A percentile compares a stretch with the other conserved stretches of the same genome.
These are phyloP conservation scores for Peromyscus californicus DNA, from an alignment of 2,113 vertebrate species.

Conservation along the genomic window DNA sequence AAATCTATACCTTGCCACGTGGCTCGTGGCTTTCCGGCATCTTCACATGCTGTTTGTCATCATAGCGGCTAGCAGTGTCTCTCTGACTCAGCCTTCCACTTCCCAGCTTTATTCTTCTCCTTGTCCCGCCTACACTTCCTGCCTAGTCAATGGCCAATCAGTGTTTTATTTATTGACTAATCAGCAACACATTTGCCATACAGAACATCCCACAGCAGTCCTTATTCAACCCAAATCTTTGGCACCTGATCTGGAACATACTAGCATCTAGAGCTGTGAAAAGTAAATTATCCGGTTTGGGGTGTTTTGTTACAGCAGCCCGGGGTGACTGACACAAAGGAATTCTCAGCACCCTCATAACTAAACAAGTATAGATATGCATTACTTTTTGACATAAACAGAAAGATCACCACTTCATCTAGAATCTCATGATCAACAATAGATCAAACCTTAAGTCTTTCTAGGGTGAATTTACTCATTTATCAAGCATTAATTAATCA, in stretches of 20 bases:
- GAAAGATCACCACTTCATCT: not conserved
- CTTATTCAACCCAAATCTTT: not conserved
- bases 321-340: not conserved
- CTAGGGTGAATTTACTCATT: not conserved
- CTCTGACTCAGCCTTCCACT: too few species aligned
- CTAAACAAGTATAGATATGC: not conserved
- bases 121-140: too few species aligned
- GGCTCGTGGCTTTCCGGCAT: too few species aligned
- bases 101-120: too few species aligned
- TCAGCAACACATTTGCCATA: too few species aligned
- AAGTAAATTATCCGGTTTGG: not conserved
- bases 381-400: not conserved
- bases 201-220: too few species aligned
- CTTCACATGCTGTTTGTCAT: too few species aligned
- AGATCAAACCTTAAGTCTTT: not conserved
- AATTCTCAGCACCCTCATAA: not conserved
- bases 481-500: not conserved
- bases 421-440: not conserved
- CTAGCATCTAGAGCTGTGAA: not conserved
- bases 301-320: not conserved
- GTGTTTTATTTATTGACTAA: too few species aligned
- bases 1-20: too few species aligned
- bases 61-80: too few species aligned
- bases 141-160: too few species aligned
- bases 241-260: not conserved